These are phyloP conservation scores for Drosophila subsilvestris DNA, from an alignment of 2,888 invertebrate genomes.

Conservation along the genomic window DNA sequence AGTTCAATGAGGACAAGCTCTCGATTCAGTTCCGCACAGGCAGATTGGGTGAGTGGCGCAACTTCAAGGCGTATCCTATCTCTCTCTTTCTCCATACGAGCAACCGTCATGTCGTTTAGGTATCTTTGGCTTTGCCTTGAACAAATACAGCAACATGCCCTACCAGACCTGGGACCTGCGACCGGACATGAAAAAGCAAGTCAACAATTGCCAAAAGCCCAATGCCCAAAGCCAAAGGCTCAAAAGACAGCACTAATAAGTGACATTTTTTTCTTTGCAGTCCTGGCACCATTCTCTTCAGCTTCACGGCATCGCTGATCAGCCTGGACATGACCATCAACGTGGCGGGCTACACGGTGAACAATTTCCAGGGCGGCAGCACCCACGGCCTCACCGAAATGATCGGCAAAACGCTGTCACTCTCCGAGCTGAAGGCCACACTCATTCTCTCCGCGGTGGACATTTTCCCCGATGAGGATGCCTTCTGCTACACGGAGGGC, in stretches of 20 bases:
- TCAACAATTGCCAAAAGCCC: background rate
- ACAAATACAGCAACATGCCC: conserved; percentile 91
- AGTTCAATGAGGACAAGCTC: conserved; percentile 94
- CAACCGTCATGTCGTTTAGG: conserved; percentile 80
- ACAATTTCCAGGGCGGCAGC: conserved; percentile 83
- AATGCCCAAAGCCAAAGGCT: too few relatives aligned
- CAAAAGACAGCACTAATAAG: background rate
- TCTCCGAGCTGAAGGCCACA: conserved; percentile 80
- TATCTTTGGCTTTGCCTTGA: conserved; percentile 89
- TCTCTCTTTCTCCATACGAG: too few relatives aligned
- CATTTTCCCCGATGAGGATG: conserved; percentile 92
- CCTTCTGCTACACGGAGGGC: conserved; percentile 88
- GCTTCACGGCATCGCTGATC: conserved; percentile 86
- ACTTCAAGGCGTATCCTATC: too few relatives aligned
- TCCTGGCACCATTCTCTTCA: conserved; percentile 83
- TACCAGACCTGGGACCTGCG: conserved; percentile 94
- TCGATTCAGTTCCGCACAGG: conserved; percentile 91
- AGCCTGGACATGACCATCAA: conserved; percentile 86
- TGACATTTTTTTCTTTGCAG: conserved; percentile 40
- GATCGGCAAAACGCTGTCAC: conserved; percentile 79
- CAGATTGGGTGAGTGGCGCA: conserved; percentile 85
- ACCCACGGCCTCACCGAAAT: conserved; percentile 81
- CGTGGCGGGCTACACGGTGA: conserved; percentile 82
- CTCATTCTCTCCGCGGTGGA: conserved; percentile 89
- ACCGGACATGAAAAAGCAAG: conserved; percentile 86